Conservation (phyloP, 2,113 vertebrate species). For the Pachycephala philippinensis region DNA sequence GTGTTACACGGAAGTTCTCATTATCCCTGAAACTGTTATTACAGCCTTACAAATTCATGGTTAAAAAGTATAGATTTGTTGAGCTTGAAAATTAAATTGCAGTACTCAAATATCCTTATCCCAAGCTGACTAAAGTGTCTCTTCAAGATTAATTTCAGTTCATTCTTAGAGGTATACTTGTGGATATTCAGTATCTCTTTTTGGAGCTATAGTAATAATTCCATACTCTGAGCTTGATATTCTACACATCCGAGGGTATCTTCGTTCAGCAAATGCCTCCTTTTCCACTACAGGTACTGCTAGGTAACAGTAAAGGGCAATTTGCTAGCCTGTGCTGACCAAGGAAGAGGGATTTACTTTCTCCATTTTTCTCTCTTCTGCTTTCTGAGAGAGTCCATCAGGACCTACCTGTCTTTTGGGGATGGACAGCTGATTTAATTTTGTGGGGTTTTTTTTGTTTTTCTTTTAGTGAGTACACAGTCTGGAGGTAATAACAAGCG, state of each 20-base stretch:
- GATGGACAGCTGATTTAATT: background rate
- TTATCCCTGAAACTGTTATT: background rate
- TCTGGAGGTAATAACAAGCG: background rate
- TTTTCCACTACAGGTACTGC: background rate
- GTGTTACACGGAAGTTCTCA: background rate
- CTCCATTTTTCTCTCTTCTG: background rate
- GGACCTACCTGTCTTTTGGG: background rate
- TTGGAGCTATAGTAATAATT: background rate
- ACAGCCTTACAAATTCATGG: background rate
- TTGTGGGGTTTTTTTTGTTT: background rate
- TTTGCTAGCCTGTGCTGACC: background rate
- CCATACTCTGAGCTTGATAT: background rate
- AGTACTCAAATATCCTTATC: background rate
- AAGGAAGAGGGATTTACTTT: background rate
- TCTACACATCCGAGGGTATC: background rate
- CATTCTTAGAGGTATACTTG: background rate
- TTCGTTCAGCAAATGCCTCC: rapidly evolving
- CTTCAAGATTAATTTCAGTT: background rate
- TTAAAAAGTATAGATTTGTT: background rate
- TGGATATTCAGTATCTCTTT: background rate
- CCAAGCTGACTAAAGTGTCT: background rate
- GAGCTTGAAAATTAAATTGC: background rate
- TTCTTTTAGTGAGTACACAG: background rate
- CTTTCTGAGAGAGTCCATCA: background rate
- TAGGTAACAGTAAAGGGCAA: background rate